phyloP scores from a whole-genome alignment of 2,888 invertebrate species.

The Aphrophora alni region DNA sequence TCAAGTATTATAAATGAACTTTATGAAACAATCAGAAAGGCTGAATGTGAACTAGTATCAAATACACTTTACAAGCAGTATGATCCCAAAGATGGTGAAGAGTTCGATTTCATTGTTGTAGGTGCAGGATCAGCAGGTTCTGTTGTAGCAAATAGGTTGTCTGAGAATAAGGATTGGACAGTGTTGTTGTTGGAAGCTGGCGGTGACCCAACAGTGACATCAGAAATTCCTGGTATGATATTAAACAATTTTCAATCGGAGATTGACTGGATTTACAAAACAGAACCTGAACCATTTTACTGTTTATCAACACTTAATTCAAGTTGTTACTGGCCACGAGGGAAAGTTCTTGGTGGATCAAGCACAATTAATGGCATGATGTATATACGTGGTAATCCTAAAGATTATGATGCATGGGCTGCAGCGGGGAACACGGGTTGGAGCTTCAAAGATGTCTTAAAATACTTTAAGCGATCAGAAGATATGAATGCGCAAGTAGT shows the following conservation, averaged over 20 bases:
- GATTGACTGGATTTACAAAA: conserved; percentile 75
- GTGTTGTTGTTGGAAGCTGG: conserved; percentile 73
- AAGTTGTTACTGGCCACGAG: conserved; percentile 76
- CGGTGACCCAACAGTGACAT: conserved; percentile 61
- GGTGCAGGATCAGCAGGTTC: conserved; percentile 64
- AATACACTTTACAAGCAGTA: background rate
- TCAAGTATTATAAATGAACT: background rate
- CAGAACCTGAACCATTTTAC: conserved; percentile 67
- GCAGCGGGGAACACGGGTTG: conserved; percentile 50
- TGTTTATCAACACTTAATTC: conserved; percentile 58
- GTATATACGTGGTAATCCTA: conserved; percentile 49
- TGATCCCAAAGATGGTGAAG: conserved; percentile 16
- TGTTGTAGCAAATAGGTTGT: conserved; percentile 71
- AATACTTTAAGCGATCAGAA: conserved; percentile 56
- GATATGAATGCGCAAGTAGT: conserved; percentile 66
- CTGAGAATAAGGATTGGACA: conserved; percentile 67
- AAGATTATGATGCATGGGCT: conserved; percentile 51
- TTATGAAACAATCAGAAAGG: background rate
- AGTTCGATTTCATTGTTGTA: conserved; percentile 30
- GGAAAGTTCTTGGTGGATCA: conserved; percentile 61
- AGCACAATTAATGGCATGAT: conserved; percentile 50
- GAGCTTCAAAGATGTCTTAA: conserved; percentile 50
- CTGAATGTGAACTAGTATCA: conserved; percentile 15
- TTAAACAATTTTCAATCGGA: conserved; percentile 65
- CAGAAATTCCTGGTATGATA: conserved; percentile 65